phyloP scores from a whole-genome alignment of 1,140 invertebrate species.

The Megalonaias nervosa region DNA sequence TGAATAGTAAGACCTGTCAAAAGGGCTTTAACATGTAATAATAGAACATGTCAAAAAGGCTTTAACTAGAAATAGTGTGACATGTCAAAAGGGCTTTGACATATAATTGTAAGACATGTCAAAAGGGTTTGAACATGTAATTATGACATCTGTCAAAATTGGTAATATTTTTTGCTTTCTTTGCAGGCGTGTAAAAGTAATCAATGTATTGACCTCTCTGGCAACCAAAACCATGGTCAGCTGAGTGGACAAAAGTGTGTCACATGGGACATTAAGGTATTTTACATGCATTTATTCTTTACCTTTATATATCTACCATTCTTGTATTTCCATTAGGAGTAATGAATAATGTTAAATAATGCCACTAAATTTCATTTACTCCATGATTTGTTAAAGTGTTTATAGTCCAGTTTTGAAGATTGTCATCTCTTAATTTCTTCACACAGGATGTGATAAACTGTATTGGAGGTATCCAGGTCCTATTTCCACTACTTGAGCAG shows the following conservation, averaged over 20 bases:
- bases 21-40: too few species aligned
- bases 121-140: too few species aligned
- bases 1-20: too few species aligned
- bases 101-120: too few species aligned
- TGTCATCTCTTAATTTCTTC: slow-evolving; percentile 24
- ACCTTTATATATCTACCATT: background rate
- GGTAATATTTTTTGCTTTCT: slow-evolving; percentile 31
- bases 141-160: background rate
- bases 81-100: too few species aligned
- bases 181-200: slow-evolving; percentile 74
- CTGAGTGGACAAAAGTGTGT: slow-evolving; percentile 70
- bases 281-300: background rate
- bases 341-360: background rate
- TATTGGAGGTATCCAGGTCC: slow-evolving; percentile 76
- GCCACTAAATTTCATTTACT: background rate
- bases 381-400: slow-evolving; percentile 1
- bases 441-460: slow-evolving; percentile 74
- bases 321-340: background rate
- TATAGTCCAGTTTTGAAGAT: background rate
- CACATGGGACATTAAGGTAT: slow-evolving; percentile 73
- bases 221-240: slow-evolving; percentile 72
- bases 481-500: slow-evolving; percentile 77
- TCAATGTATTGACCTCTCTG: slow-evolving; percentile 74
- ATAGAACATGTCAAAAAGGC: too few species aligned
- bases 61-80: too few species aligned